A percentile compares a stretch with the other conserved stretches of the same genome.
phyloP scores from a whole-genome alignment of 2,113 vertebrate genomes.

The Callocephalon fimbriatum region DNA sequence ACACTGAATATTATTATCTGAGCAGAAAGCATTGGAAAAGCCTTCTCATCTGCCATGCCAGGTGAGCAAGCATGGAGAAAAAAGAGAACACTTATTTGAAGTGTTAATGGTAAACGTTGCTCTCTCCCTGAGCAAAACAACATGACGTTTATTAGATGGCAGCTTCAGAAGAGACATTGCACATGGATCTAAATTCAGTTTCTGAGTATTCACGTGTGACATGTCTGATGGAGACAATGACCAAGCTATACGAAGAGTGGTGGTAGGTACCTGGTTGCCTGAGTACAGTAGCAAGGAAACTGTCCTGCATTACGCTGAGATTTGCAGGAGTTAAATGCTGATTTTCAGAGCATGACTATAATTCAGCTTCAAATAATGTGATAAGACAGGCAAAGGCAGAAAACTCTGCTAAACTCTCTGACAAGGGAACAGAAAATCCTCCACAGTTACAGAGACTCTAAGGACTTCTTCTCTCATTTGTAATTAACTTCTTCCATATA shows the following conservation, averaged over 20 bases:
- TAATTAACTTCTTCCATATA: conserved; percentile 55
- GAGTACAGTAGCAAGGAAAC: not conserved
- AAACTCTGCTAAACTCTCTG: conserved; percentile 33
- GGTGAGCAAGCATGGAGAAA: not conserved
- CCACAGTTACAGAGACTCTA: conserved; percentile 8
- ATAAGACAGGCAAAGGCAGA: conserved; percentile 36
- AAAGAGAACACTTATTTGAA: not conserved
- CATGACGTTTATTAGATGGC: not conserved
- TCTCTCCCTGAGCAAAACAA: not conserved
- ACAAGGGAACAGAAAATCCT: conserved; percentile 41
- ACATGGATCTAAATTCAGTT: not conserved
- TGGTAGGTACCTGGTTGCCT: not conserved
- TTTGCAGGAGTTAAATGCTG: not conserved
- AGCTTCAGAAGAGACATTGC: rapidly evolving
- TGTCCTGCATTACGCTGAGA: not conserved
- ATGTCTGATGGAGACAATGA: not conserved
- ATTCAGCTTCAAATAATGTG: conserved; percentile 16
- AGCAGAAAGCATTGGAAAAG: not conserved
- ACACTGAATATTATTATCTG: not conserved
- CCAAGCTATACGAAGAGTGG: rapidly evolving
- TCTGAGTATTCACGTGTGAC: not conserved
- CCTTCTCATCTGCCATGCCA: not conserved
- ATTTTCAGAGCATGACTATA: conserved; percentile 27
- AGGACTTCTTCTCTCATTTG: conserved; percentile 30
- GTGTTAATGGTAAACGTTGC: rapidly evolving